Evolutionary conservation across 2,113 vertebrate species (phyloP), one percentile per base, ranked within the genome.

Genomic region (Lasiurus borealis): DNA sequence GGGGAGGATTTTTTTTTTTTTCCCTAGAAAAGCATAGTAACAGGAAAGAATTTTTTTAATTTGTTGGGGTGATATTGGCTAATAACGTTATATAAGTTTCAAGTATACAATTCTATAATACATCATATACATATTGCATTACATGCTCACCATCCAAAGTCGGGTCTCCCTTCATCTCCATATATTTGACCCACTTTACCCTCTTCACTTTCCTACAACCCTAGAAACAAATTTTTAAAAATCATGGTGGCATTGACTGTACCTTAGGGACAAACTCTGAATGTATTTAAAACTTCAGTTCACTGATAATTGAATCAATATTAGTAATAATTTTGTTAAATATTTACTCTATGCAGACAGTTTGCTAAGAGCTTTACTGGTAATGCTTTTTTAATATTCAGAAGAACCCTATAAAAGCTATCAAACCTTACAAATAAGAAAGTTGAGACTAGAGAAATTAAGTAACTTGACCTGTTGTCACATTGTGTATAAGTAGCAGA

Each of bases 241-340:
- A 29, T 85, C 1, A 3, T 27, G 36, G 5, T 85, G 91, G 29
- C 12, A 19, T 25, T 91, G n/a, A 95, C 77, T 80, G 23, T 21
- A 68, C 48, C 25, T 62, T 68, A 62, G 8, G 29, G 34, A 54
- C 16, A 76, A 13, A 11, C 36, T 54, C 12, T 89, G 83, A 73
- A 44, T 93, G 57, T 94, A 75, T 89, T 95, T 48, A 73, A 91
- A 77, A 77, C 15, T 73, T 76, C 23, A 18, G 2, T 81, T 94
- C 12, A 89, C 25, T 66, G 82, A 71, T 31, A 88, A 91, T 52
- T 80, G 80, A 91, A 14, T 5, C 19, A 88, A 23, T 84, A 29
- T 93, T 77, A 54, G 13, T 68, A 68, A 71, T 62, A 8, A 50
- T 92, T 92, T 78, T 97, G 59, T 92, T 93, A 93, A 92, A 90